Conservation (phyloP, 1,140 invertebrate species). For the Brachionus sp. region DNA sequence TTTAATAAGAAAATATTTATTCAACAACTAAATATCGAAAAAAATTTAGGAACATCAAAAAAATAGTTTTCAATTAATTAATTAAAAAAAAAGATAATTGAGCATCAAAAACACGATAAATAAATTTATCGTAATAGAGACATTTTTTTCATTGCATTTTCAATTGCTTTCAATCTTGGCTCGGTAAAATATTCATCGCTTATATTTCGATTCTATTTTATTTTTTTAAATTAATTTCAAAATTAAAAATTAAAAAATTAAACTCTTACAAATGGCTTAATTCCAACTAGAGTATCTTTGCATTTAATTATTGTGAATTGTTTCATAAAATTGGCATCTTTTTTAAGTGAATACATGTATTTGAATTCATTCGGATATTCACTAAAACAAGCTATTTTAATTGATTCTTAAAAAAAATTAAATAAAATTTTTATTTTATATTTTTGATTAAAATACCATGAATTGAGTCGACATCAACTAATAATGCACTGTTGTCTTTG, state of each 20-base stretch:
- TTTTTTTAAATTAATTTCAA: neutral
- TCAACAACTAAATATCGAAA: too few species aligned
- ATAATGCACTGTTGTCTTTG: neutral
- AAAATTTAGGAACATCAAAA: too few species aligned
- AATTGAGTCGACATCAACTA: neutral
- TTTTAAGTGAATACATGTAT: conserved; percentile 44
- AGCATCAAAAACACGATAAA: too few species aligned
- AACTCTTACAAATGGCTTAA: conserved; percentile 39
- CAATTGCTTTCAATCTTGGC: conserved; percentile 36
- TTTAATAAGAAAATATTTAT: too few species aligned
- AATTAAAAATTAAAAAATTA: neutral
- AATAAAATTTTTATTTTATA: neutral
- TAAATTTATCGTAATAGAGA: conserved; percentile 2
- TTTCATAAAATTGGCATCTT: conserved; percentile 22
- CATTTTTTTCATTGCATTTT: conserved; percentile 44
- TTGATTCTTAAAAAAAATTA: neutral
- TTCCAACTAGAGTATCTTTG: conserved; percentile 35
- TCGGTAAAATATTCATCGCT: conserved; percentile 30
- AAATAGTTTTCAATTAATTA: too few species aligned
- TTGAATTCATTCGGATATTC: conserved; percentile 41
- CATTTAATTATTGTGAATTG: conserved; percentile 39
- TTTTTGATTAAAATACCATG: neutral
- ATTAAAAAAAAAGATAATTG: too few species aligned
- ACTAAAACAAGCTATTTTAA: conserved; percentile 26
- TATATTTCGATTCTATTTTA: conserved; percentile 8